Conservation (phyloP, 1,140 invertebrate species). For the Sinonovacula constricta region DNA sequence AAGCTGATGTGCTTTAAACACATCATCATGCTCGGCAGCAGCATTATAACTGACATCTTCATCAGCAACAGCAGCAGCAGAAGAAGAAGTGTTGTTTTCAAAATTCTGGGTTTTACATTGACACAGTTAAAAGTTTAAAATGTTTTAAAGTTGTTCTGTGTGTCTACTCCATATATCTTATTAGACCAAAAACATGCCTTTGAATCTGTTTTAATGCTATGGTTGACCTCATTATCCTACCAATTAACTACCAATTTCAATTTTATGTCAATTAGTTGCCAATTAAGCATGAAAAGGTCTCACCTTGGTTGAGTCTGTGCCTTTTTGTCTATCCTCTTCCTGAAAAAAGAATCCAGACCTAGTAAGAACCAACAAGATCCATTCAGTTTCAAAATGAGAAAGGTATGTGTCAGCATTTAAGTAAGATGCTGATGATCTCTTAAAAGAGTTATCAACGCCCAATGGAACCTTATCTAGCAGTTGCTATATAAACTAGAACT, state of each 20-base stretch:
- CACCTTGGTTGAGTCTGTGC: slow-evolving; percentile 6
- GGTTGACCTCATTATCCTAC: not conserved
- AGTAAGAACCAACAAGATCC: too few species aligned
- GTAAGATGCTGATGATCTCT: too few species aligned
- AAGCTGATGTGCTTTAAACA: too few species aligned
- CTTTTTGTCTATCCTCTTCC: slow-evolving; percentile 36
- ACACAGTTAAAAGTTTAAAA: not conserved
- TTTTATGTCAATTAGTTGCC: not conserved
- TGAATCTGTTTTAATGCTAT: not conserved
- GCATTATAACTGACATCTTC: too few species aligned
- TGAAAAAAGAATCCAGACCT: slow-evolving; percentile 28
- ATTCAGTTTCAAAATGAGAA: too few species aligned
- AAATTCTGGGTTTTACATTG: not conserved
- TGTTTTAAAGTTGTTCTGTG: not conserved
- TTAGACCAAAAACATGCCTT: not conserved
- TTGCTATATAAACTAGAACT: too few species aligned
- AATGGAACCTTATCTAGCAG: too few species aligned
- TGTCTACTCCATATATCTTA: not conserved
- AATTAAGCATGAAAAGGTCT: not conserved
- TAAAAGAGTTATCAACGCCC: too few species aligned
- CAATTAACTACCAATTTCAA: not conserved
- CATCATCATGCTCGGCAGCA: too few species aligned
- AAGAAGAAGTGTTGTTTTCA: too few species aligned
- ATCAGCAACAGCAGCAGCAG: too few species aligned
- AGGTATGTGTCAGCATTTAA: too few species aligned